Percentiles rank a stretch among this genome's conserved stretches.
These are phyloP conservation scores for Sebastes kiyomatsui DNA, from an alignment of 2,797 vertebrate species.

Conservation along the genomic window DNA sequence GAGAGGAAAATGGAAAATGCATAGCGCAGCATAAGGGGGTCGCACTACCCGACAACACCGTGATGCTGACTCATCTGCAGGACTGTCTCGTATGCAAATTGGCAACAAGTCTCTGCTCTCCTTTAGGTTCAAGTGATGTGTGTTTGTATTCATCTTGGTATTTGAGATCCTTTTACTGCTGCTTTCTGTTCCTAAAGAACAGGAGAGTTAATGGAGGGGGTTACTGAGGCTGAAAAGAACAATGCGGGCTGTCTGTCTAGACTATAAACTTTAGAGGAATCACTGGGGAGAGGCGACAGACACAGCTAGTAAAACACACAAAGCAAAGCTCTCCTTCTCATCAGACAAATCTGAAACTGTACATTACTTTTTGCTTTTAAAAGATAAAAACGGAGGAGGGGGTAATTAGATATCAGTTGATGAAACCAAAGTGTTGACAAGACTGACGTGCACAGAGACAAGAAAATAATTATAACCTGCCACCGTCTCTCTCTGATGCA, in stretches of 20 bases:
- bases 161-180: conserved; percentile 13
- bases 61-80: conserved; percentile 23
- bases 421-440: not conserved
- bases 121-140: conserved; percentile 23
- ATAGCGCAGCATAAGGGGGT: not conserved
- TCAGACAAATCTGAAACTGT: not conserved
- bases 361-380: not conserved
- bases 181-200: conserved; percentile 33
- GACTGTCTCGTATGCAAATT: conserved; percentile 20
- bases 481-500: conserved; percentile 8
- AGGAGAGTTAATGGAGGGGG: conserved; percentile 46
- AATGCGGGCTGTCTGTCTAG: conserved; percentile 10
- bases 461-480: conserved; percentile 14
- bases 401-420: not conserved
- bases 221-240: conserved; percentile 54
- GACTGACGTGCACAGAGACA: not conserved
- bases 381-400: not conserved
- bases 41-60: not conserved
- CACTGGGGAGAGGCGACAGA: conserved; percentile 29
- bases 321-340: not conserved
- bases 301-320: not conserved
- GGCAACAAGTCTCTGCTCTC: not conserved
- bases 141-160: conserved; percentile 22
- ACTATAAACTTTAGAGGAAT: not conserved
- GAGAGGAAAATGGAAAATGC: conserved; percentile 9